Conservation (phyloP, 2,888 invertebrate genomes). For the Amphimallon solstitiale region DNA sequence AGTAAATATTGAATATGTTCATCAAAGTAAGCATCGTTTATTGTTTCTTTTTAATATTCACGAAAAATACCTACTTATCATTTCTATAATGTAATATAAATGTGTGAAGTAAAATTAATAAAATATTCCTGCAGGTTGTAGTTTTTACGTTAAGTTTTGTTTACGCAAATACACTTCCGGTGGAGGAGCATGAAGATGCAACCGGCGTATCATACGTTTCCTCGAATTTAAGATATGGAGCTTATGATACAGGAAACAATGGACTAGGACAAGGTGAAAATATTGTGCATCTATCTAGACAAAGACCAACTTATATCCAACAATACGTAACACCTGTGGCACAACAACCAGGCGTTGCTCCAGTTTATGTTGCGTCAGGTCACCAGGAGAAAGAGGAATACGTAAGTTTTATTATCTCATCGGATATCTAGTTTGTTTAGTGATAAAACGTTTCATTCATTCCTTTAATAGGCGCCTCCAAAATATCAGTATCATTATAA, state of each 20-base stretch:
- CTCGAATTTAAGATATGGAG: no score
- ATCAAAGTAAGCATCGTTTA: no score
- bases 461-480: constrained; percentile 18
- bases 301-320: constrained; percentile 1
- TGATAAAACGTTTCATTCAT: not conserved
- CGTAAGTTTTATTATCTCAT: not conserved
- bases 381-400: constrained; percentile 14
- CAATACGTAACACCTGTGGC: constrained; percentile 1
- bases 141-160: not conserved
- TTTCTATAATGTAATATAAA: no score
- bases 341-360: constrained; percentile 10
- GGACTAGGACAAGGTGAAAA: not conserved
- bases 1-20: not conserved
- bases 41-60: no score
- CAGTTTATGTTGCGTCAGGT: constrained; percentile 5
- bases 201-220: not conserved
- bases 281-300: not conserved
- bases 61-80: no score
- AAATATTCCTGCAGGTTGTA: not conserved
- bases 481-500: constrained; percentile 58
- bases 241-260: not conserved
- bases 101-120: not conserved
- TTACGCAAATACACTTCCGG: constrained; percentile 20
- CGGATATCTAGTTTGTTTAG: not conserved
- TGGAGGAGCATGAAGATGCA: not conserved